phyloP scores from a whole-genome alignment of 1,140 invertebrate genomes.

The Panonychus citri region DNA sequence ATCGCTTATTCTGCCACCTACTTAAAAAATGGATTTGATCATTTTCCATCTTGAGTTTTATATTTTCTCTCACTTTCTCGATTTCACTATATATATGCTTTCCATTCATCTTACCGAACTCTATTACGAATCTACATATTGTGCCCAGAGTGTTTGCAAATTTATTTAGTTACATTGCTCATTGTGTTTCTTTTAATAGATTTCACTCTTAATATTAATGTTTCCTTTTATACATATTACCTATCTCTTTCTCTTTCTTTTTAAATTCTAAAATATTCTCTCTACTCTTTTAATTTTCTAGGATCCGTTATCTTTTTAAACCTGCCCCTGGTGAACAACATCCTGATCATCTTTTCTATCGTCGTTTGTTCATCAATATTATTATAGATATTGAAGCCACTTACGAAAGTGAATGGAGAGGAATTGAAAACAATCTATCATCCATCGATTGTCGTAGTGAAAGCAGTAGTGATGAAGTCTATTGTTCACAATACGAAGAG shows the following conservation, averaged over 20 bases:
- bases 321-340: constrained; percentile 69
- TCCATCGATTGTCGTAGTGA: constrained; percentile 95
- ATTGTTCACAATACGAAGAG: no score
- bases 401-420: constrained; percentile 94
- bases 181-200: no score
- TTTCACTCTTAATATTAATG: no score
- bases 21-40: no score
- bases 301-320: constrained; percentile 26
- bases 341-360: constrained; percentile 80
- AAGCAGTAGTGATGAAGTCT: constrained; percentile 23
- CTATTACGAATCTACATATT: no score
- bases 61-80: no score
- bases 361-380: constrained; percentile 88
- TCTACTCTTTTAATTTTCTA: not conserved
- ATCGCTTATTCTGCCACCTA: constrained; percentile 13
- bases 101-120: no score
- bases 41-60: constrained; percentile 4
- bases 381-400: constrained; percentile 65
- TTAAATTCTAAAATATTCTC: not conserved
- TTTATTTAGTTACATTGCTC: no score
- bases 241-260: not conserved
- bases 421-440: constrained; percentile 79
- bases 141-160: no score
- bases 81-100: no score
- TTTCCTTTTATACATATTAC: no score